Conservation (phyloP, 2,888 invertebrate species). For the Neoaliturus tenellus region DNA sequence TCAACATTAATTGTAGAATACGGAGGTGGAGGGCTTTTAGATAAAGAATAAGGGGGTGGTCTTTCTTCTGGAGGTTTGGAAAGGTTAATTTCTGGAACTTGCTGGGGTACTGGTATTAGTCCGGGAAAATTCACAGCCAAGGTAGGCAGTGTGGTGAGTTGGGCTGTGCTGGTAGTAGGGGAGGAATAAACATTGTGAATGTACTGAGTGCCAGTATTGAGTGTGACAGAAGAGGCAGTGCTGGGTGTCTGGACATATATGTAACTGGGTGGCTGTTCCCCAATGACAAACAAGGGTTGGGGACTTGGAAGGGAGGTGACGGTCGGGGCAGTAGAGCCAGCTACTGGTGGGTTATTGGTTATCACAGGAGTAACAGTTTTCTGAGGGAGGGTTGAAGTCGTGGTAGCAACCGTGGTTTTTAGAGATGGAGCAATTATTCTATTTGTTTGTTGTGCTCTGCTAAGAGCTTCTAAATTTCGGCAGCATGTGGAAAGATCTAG, state of each 20-base stretch:
- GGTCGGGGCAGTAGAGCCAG: neutral
- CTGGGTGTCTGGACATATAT: neutral
- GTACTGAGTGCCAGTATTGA: conserved; percentile 44
- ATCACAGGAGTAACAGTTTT: neutral
- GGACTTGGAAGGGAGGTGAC: neutral
- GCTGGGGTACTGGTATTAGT: neutral
- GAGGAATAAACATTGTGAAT: conserved; percentile 41
- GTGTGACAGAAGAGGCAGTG: neutral
- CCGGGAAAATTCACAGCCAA: neutral
- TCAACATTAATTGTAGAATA: neutral
- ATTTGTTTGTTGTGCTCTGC: neutral
- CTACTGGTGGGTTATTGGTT: neutral
- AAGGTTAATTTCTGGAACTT: neutral
- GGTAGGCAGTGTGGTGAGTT: neutral
- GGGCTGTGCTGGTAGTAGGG: too few species aligned
- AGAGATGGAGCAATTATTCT: neutral
- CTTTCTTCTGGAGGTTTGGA: neutral
- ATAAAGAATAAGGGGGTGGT: neutral
- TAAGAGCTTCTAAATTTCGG: neutral
- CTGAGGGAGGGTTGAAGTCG: neutral
- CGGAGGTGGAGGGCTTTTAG: neutral
- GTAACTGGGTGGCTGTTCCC: neutral
- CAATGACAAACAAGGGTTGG: neutral
- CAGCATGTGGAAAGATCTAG: neutral
- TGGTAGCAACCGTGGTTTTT: neutral